Evolutionary conservation across 1,140 invertebrate species (phyloP).

Genomic region (Drosophila lowei): DNA sequence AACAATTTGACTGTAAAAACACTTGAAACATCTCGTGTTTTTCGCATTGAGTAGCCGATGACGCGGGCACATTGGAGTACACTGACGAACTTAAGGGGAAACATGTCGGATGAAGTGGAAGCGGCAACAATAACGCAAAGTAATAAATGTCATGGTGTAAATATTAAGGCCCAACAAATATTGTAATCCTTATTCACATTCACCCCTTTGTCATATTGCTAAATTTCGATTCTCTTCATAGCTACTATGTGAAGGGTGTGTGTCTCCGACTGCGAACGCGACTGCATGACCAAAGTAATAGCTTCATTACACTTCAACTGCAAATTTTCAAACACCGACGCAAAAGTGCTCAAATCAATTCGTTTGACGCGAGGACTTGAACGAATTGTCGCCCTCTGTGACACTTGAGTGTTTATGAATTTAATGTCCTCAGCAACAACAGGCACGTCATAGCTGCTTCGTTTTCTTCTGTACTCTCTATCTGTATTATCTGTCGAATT

Average conservation of each 20-base stretch:
- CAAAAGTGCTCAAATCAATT: conserved; percentile 5
- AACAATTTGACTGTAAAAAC: conserved; percentile 81
- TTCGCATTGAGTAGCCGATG: conserved; percentile 45
- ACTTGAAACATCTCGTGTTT: conserved; percentile 75
- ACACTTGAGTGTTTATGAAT: conserved; percentile 39
- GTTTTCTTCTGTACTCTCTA: background rate
- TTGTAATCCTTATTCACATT: conserved; percentile 63
- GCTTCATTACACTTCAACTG: conserved; percentile 43
- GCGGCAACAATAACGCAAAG: conserved; percentile 50
- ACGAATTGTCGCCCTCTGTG: conserved; percentile 25
- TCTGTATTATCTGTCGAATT: too few relatives aligned
- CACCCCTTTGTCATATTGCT: conserved; percentile 58
- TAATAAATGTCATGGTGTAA: conserved; percentile 72
- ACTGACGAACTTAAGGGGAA: conserved; percentile 20
- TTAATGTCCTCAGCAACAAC: too few relatives aligned
- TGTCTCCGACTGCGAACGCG: background rate
- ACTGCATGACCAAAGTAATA: conserved; percentile 34
- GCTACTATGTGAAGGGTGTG: conserved; percentile 23
- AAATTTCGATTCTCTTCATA: conserved; percentile 10
- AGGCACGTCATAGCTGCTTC: conserved; percentile 13
- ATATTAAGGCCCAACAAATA: conserved; percentile 62
- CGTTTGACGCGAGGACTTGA: conserved; percentile 10
- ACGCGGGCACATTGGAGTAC: conserved; percentile 14
- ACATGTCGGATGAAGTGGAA: conserved; percentile 29
- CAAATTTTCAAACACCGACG: conserved; percentile 4